phyloP scores from a whole-genome alignment of 2,888 invertebrate species.

The Brachyptera putata region DNA sequence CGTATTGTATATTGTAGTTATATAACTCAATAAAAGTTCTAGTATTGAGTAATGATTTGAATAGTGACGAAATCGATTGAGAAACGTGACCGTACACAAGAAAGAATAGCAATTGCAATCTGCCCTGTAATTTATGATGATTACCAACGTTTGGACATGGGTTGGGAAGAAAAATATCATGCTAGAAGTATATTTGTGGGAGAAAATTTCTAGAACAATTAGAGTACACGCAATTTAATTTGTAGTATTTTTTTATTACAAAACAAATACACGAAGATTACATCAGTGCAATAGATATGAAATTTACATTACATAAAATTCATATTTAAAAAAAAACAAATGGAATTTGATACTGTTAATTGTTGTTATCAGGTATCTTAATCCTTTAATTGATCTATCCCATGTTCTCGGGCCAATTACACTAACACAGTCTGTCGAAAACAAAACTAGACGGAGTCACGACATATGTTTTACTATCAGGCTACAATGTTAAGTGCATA shows the following conservation, averaged over 20 bases:
- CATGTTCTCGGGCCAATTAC: too few species aligned
- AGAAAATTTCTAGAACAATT: conserved; percentile 11
- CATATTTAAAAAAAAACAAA: neutral
- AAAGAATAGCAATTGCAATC: neutral
- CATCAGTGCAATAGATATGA: conserved; percentile 18
- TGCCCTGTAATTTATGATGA: conserved; percentile 15
- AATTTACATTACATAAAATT: neutral
- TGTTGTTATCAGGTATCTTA: too few species aligned
- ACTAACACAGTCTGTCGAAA: too few species aligned
- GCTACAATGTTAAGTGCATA: too few species aligned
- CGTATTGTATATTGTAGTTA: too few species aligned
- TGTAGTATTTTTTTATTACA: conserved; percentile 21
- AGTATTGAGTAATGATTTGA: conserved; percentile 6
- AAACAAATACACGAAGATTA: conserved; percentile 19
- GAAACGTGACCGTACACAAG: conserved; percentile 3
- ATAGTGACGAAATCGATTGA: neutral
- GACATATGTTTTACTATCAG: too few species aligned
- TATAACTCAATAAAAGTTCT: too few species aligned
- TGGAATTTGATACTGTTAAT: neutral
- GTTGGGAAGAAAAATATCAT: conserved; percentile 5
- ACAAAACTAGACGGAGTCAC: too few species aligned
- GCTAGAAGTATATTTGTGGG: conserved; percentile 4
- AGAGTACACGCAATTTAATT: conserved; percentile 17
- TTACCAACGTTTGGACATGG: conserved; percentile 16
- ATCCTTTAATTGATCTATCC: too few species aligned